These are phyloP conservation scores for Poecilia gillii DNA, from an alignment of 2,797 vertebrate genomes.

Conservation along the genomic window DNA sequence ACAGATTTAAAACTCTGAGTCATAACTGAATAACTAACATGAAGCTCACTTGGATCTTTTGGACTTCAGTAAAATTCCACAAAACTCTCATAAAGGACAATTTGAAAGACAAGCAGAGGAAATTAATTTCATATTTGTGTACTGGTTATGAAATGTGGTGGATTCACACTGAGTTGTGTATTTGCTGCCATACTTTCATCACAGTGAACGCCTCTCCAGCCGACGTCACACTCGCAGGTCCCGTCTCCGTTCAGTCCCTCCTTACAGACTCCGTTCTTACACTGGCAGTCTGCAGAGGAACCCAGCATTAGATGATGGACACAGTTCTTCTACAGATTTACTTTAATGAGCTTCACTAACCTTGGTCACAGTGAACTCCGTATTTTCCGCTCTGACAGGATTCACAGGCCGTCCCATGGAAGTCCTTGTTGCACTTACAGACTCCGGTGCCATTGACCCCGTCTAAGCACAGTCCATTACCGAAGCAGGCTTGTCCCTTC, in stretches of 20 bases:
- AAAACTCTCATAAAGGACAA: not conserved
- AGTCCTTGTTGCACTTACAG: constrained; percentile 84
- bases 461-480: constrained; percentile 87
- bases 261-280: constrained; percentile 86
- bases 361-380: constrained; percentile 85
- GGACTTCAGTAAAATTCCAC: not conserved
- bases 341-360: not conserved
- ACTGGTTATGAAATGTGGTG: not conserved
- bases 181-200: constrained; percentile 39
- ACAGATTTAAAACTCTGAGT: not conserved
- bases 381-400: constrained; percentile 83
- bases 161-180: not conserved
- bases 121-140: not conserved
- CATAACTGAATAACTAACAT: not conserved
- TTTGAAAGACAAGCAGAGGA: not conserved
- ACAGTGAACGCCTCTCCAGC: constrained; percentile 90
- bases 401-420: constrained; percentile 89
- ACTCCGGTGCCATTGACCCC: constrained; percentile 84
- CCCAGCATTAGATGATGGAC: not conserved
- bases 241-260: constrained; percentile 86
- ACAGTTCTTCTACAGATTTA: not conserved
- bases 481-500: constrained; percentile 79
- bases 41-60: not conserved
- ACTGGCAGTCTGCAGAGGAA: constrained; percentile 81
- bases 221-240: constrained; percentile 86